Conservation (phyloP, 2,888 invertebrate species). For the Argynnis bischoffii region DNA sequence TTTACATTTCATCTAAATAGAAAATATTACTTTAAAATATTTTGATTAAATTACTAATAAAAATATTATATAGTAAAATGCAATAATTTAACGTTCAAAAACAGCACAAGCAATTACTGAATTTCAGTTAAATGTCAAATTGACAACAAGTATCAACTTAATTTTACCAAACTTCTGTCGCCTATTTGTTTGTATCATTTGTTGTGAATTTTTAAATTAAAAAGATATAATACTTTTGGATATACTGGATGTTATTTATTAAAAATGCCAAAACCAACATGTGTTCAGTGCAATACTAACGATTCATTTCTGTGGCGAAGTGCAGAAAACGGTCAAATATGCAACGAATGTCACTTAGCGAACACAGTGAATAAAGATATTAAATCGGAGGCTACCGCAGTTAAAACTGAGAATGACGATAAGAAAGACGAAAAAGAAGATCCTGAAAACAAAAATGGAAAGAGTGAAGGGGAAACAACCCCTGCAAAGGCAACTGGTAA, state of each 20-base stretch:
- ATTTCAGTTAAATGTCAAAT: slow-evolving; percentile 19
- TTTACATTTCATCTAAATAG: neutral
- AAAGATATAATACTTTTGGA: neutral
- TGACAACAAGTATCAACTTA: slow-evolving; percentile 1
- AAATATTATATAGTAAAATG: neutral
- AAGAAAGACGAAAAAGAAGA: slow-evolving; percentile 63
- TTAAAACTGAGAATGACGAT: slow-evolving; percentile 61
- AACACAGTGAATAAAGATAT: slow-evolving; percentile 60
- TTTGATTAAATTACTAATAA: too few relatives aligned
- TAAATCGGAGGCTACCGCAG: slow-evolving; percentile 53
- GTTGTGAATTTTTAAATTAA: slow-evolving; percentile 25
- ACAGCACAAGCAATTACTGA: neutral
- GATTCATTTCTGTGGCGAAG: slow-evolving; percentile 90
- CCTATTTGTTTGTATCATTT: slow-evolving; percentile 23
- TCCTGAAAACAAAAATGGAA: slow-evolving; percentile 54
- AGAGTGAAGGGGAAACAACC: slow-evolving; percentile 62
- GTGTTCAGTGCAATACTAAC: slow-evolving; percentile 86
- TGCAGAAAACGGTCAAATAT: slow-evolving; percentile 88
- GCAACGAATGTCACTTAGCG: slow-evolving; percentile 87
- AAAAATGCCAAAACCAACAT: slow-evolving; percentile 84
- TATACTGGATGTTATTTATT: slow-evolving; percentile 45
- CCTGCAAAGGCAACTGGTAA: slow-evolving; percentile 77
- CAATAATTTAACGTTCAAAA: slow-evolving; percentile 7
- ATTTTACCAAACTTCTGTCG: slow-evolving; percentile 18
- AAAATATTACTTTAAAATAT: neutral